These are phyloP conservation scores for Sicus ferrugineus DNA, from an alignment of 2,888 invertebrate genomes.

Conservation along the genomic window DNA sequence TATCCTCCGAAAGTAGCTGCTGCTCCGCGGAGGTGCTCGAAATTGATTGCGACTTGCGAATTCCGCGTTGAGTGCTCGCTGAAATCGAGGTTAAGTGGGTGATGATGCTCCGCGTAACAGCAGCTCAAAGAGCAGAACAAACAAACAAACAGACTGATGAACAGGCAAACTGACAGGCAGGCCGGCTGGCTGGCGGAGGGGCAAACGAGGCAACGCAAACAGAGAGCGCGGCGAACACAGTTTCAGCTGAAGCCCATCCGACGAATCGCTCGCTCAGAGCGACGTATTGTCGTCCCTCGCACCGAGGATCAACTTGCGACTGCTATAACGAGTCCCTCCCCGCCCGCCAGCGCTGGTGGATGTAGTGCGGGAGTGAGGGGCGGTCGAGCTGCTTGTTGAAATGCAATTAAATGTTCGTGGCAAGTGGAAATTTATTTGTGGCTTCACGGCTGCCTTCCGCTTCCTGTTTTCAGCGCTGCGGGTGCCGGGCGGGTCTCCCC, in stretches of 20 bases:
- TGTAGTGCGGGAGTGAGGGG: background rate
- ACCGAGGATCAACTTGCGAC: no score
- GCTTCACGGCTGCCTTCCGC: slow-evolving; percentile 32
- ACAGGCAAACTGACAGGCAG: background rate
- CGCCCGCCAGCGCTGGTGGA: no score
- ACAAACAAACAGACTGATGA: background rate
- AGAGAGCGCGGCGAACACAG: background rate
- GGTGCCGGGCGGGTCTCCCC: no score
- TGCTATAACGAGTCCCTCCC: no score
- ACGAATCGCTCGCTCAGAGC: background rate
- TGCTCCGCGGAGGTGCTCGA: slow-evolving; percentile 32
- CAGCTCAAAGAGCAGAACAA: no score
- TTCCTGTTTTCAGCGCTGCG: background rate
- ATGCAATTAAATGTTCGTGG: slow-evolving; percentile 40
- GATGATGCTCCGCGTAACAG: slow-evolving; percentile 31
- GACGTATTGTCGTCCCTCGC: no score
- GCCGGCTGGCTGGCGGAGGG: background rate
- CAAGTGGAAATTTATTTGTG: slow-evolving; percentile 41
- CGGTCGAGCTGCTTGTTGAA: slow-evolving; percentile 25
- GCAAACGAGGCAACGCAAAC: background rate
- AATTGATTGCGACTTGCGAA: slow-evolving; percentile 40
- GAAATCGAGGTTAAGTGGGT: slow-evolving; percentile 36
- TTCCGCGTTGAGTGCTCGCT: slow-evolving; percentile 32
- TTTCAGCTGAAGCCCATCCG: background rate
- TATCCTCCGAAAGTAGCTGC: slow-evolving; percentile 11